Evolutionary conservation across 2,113 vertebrate genomes (phyloP).

Genomic region (Noturus placidus): DNA sequence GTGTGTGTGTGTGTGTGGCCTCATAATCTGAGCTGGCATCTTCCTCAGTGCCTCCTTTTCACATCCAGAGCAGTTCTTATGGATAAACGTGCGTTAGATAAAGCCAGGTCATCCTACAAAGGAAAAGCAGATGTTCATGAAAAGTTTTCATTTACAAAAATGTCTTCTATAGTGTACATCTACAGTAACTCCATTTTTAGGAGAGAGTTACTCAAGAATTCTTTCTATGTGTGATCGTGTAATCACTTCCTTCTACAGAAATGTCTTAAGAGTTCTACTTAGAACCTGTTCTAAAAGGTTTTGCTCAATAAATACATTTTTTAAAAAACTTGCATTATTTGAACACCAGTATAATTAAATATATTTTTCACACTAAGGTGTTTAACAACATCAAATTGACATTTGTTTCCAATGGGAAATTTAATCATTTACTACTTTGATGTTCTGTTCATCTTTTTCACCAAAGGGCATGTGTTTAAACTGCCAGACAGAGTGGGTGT

Average conservation of each 20-base stretch:
- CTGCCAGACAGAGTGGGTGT: conserved; percentile 17
- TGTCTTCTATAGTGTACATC: background rate
- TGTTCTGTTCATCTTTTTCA: conserved; percentile 38
- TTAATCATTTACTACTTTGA: conserved; percentile 38
- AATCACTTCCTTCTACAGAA: no score
- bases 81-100: conserved; percentile 63
- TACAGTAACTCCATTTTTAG: background rate
- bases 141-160: background rate
- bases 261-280: background rate
- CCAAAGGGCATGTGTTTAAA: conserved; percentile 33
- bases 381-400: background rate
- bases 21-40: conserved; percentile 65
- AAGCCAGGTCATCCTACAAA: conserved; percentile 67
- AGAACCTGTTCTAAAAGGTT: background rate
- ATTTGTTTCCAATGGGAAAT: background rate
- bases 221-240: background rate
- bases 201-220: background rate
- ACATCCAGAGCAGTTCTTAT: conserved; percentile 62
- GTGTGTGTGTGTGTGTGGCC: conserved; percentile 45
- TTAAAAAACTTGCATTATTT: background rate
- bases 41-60: conserved; percentile 45
- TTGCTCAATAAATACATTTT: background rate
- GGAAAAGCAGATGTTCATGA: conserved; percentile 3
- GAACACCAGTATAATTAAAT: background rate
- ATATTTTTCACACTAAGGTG: background rate